Conservation (phyloP, 2,797 vertebrate genomes). For the Geotrypetes seraphini region DNA sequence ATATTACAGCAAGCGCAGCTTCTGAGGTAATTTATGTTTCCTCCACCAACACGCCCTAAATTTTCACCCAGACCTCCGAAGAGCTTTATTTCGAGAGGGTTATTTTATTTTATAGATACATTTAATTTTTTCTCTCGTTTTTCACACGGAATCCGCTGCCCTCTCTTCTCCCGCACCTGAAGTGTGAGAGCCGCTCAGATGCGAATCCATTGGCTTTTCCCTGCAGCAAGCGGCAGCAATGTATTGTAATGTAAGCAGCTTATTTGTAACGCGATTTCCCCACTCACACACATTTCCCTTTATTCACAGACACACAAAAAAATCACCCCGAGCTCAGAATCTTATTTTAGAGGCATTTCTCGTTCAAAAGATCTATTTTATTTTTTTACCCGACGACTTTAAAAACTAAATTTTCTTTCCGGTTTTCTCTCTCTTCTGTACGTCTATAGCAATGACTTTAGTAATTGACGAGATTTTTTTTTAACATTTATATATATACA, state of each 20-base stretch:
- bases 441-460: no score
- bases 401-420: no score
- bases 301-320: neutral
- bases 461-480: no score
- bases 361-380: no score
- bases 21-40: constrained; percentile 51
- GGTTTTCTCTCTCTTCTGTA: no score
- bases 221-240: constrained; percentile 14
- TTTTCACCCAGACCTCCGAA: neutral
- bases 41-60: constrained; percentile 24
- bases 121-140: no score
- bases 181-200: no score
- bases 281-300: neutral
- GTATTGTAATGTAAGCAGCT: constrained; percentile 25
- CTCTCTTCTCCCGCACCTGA: constrained; percentile 37
- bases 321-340: no score
- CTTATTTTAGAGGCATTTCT: no score
- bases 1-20: constrained; percentile 84
- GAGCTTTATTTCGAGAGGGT: constrained; percentile 7
- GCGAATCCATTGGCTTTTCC: constrained; percentile 1
- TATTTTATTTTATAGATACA: no score
- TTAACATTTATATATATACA: no score
- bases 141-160: constrained; percentile 2
- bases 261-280: constrained; percentile 17
- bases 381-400: no score